Conservation (phyloP, 37 sponge, comb jelly and placozoan genomes). For the Cladorhizidae sp. region DNA sequence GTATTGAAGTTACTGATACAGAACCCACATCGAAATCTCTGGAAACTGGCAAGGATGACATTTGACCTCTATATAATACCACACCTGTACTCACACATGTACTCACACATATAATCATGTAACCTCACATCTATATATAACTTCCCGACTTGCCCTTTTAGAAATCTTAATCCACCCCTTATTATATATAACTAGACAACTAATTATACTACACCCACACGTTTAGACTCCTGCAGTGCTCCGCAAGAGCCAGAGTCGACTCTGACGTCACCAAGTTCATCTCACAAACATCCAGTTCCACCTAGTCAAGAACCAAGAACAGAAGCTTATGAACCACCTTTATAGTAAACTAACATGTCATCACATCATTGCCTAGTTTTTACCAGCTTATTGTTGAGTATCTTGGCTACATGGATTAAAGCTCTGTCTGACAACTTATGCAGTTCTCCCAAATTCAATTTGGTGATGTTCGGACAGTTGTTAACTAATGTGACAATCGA, state of each 20-base stretch:
- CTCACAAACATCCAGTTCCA: constrained; percentile 54
- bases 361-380: background rate
- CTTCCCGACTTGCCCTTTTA: no score
- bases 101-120: no score
- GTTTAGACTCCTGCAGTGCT: constrained; percentile 58
- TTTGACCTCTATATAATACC: no score
- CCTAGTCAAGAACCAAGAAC: constrained; percentile 22
- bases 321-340: background rate
- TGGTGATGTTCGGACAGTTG: constrained; percentile 66
- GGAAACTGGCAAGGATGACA: no score
- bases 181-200: no score
- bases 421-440: constrained; percentile 55
- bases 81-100: no score
- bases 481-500: constrained; percentile 48
- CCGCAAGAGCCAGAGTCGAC: constrained; percentile 52
- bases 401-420: constrained; percentile 35
- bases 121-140: no score
- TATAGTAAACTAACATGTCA: no score
- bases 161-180: no score
- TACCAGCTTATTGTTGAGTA: constrained; percentile 62
- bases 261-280: constrained; percentile 42
- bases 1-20: no score
- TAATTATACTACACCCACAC: constrained; percentile 33
- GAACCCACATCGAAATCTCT: no score
- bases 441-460: constrained; percentile 49